phyloP scores from a whole-genome alignment of 2,797 vertebrate genomes.

The Knipowitschia caucasica region DNA sequence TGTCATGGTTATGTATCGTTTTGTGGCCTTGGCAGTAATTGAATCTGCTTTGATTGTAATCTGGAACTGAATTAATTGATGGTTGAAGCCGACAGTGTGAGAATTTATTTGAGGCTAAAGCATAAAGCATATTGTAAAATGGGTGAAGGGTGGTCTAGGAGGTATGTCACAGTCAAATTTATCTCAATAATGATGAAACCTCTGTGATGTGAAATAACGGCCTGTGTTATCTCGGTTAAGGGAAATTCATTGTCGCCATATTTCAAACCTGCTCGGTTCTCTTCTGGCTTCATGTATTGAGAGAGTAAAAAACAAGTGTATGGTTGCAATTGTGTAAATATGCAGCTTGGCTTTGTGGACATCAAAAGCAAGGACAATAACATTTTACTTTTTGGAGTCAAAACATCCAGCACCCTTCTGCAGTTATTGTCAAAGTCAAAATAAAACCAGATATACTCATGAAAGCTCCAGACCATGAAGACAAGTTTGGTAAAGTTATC shows the following conservation, averaged over 20 bases:
- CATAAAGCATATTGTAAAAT: conserved; percentile 60
- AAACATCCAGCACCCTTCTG: too few species aligned
- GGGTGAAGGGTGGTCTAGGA: conserved; percentile 48
- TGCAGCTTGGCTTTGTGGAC: conserved; percentile 63
- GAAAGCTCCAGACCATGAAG: not conserved
- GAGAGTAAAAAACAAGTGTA: conserved; percentile 43
- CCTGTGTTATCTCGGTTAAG: conserved; percentile 47
- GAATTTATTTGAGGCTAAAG: conserved; percentile 54
- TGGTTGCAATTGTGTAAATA: conserved; percentile 58
- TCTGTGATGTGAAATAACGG: conserved; percentile 53
- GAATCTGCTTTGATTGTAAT: conserved; percentile 72
- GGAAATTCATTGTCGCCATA: conserved; percentile 70
- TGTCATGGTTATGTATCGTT: conserved; percentile 61
- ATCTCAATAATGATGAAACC: conserved; percentile 60
- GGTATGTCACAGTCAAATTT: conserved; percentile 67
- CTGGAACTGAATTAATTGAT: conserved; percentile 62
- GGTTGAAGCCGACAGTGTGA: conserved; percentile 28
- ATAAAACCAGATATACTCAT: not conserved
- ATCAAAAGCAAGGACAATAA: conserved; percentile 62
- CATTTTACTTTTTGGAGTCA: too few species aligned
- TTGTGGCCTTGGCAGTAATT: conserved; percentile 71
- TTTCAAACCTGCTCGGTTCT: conserved; percentile 53
- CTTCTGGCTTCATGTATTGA: conserved; percentile 51
- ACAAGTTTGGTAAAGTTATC: not conserved
- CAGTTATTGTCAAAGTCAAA: not conserved